Conservation (phyloP, 30 jellyfish, hydroid and myxozoan genomes). For the Aurelia aurita complex sp. Pacific region DNA sequence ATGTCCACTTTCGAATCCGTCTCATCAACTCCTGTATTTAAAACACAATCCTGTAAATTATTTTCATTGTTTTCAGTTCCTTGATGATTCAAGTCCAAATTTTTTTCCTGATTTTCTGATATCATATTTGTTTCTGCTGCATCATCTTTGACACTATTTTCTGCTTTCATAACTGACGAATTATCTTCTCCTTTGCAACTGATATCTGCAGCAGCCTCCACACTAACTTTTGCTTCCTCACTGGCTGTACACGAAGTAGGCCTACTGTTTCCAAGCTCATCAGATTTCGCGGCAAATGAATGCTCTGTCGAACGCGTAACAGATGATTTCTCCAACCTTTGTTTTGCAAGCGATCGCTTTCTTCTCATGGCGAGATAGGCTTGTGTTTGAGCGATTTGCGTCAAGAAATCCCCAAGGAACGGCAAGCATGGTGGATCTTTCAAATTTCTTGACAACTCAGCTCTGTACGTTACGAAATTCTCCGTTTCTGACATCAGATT, state of each 20-base stretch:
- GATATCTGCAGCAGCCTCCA: background rate
- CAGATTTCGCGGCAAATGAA: no score
- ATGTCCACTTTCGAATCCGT: no score
- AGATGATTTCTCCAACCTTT: conserved; percentile 48
- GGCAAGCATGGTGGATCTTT: conserved; percentile 80
- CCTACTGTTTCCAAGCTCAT: no score
- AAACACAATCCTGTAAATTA: background rate
- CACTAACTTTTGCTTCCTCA: background rate
- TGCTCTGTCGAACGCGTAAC: background rate
- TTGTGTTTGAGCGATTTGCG: conserved; percentile 91
- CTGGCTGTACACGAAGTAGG: background rate
- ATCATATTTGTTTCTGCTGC: background rate
- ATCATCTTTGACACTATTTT: background rate
- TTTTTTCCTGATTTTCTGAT: conserved; percentile 8
- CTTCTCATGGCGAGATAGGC: conserved; percentile 80
- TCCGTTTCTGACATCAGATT: conserved; percentile 79
- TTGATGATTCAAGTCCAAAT: conserved; percentile 11
- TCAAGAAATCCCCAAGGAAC: conserved; percentile 85
- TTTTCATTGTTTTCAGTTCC: background rate
- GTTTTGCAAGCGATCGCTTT: conserved; percentile 42
- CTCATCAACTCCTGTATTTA: conserved; percentile 19
- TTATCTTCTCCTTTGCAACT: background rate
- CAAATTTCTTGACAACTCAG: conserved; percentile 49
- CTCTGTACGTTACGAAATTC: conserved; percentile 68
- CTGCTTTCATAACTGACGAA: background rate